These are phyloP conservation scores for Bradypodion pumilum DNA, from an alignment of 2,797 vertebrate species.

Conservation along the genomic window DNA sequence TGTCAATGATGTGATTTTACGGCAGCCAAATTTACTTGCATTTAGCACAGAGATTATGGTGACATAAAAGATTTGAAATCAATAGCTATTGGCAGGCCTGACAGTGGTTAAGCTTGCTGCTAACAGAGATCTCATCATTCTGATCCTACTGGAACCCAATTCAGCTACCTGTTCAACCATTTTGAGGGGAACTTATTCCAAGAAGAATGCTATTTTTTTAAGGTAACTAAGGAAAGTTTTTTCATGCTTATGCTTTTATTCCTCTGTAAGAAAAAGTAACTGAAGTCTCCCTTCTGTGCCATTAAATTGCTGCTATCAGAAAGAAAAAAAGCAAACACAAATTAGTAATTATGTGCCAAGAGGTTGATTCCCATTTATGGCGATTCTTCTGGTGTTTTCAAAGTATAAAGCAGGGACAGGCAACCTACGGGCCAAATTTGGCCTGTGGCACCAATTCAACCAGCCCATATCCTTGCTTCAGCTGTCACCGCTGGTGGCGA, in stretches of 20 bases:
- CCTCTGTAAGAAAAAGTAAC: not conserved
- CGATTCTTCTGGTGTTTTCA: too few species aligned
- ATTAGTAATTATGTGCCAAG: too few species aligned
- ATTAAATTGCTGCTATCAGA: not conserved
- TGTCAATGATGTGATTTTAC: too few species aligned
- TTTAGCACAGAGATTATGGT: not conserved
- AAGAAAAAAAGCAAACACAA: not conserved
- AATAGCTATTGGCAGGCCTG: not conserved
- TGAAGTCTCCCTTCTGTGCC: not conserved
- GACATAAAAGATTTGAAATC: not conserved
- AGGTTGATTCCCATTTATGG: too few species aligned
- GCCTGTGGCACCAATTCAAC: too few species aligned
- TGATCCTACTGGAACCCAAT: not conserved
- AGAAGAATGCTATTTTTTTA: not conserved
- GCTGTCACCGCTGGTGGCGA: too few species aligned
- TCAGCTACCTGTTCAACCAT: too few species aligned
- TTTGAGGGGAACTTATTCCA: not conserved
- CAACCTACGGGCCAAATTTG: too few species aligned
- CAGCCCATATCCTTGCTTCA: too few species aligned
- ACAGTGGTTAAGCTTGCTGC: too few species aligned
- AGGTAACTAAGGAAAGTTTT: not conserved
- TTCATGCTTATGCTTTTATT: not conserved
- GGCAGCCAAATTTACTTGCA: too few species aligned
- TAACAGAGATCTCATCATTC: not conserved
- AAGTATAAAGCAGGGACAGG: too few species aligned